Base-by-base conservation (phyloP, 2,888 invertebrate species). In the Coenonympha glycerion region DNA sequence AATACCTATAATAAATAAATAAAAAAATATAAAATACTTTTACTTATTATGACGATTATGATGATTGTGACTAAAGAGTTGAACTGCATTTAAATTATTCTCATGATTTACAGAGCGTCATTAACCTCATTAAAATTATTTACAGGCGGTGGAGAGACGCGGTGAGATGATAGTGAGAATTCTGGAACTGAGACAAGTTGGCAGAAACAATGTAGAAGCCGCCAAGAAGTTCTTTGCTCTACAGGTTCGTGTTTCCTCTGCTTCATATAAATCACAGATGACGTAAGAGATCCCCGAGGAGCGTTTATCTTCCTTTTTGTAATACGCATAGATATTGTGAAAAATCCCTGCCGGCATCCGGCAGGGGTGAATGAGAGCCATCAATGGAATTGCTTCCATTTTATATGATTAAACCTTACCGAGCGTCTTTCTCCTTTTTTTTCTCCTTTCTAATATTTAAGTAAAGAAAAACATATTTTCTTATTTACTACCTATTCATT, bases 131-230 rank as follows among this genome's bases (percentile, higher is more conserved):
- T n/a, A 26, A 9, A n/a, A n/a, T 26, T 21, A 19, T 64, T 71
- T 71, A 0, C 69, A 90, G 89, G 93, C 94, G 73, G 96, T 96
- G 86, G 96, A 97, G 87, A 90, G 95, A 64, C 92, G 96, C 65
- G 95, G 95, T 69, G 97, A 97, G 90, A 97, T 97, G 97, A 94
- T 97, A 69, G 96, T 97, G 56, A 91, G 96, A 67, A 92, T 96
- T 73, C 89, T 97, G 70, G 96, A 97, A 77, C 89, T 95, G 51
- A 90, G 96, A 73, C 93, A 94, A 83, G 92, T 97, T 79, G 95
- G 96, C 63, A 90, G 95, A 68, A 92, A 93, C 68, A 95, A 95
- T 59, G 90, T 92, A 57, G 96, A 96, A 69, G 93, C 93, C 64
- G 95, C 95, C 65, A 95, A 95, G 80, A 92, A 94, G 73, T 94